phyloP scores from a whole-genome alignment of 2,888 invertebrate species.

The Ypsolopha sequella region DNA sequence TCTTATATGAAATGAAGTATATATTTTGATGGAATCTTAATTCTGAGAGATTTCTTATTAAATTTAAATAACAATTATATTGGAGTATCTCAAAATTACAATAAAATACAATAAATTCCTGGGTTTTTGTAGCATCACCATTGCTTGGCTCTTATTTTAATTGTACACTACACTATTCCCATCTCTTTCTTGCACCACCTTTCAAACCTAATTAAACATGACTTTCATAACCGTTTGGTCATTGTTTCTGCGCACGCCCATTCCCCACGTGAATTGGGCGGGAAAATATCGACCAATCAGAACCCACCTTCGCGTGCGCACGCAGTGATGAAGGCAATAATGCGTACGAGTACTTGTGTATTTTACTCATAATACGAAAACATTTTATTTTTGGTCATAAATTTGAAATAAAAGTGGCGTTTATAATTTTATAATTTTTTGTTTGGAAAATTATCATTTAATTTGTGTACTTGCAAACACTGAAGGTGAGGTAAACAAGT shows the following conservation, averaged over 20 bases:
- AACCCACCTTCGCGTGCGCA: constrained; percentile 15
- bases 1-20: too few relatives aligned
- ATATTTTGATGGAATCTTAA: too few relatives aligned
- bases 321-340: not conserved
- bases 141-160: not conserved
- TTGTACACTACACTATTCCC: not conserved
- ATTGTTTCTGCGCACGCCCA: constrained; percentile 15
- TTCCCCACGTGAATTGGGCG: constrained; percentile 30
- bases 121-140: not conserved
- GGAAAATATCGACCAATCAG: constrained; percentile 38
- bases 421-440: too few relatives aligned
- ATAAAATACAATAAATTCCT: not conserved
- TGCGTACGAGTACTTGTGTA: not conserved
- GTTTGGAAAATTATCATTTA: too few relatives aligned
- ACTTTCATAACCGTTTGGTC: constrained; percentile 2
- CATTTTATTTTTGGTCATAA: too few relatives aligned
- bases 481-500: too few relatives aligned
- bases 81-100: not conserved
- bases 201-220: not conserved
- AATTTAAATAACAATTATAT: too few relatives aligned
- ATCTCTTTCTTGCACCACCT: not conserved
- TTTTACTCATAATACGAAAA: too few relatives aligned
- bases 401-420: not conserved
- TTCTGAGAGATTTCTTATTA: too few relatives aligned
- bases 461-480: too few relatives aligned